Evolutionary conservation across 2,888 invertebrate species (phyloP), one percentile per base, ranked within the genome.

Genomic region (Meganola albula): DNA sequence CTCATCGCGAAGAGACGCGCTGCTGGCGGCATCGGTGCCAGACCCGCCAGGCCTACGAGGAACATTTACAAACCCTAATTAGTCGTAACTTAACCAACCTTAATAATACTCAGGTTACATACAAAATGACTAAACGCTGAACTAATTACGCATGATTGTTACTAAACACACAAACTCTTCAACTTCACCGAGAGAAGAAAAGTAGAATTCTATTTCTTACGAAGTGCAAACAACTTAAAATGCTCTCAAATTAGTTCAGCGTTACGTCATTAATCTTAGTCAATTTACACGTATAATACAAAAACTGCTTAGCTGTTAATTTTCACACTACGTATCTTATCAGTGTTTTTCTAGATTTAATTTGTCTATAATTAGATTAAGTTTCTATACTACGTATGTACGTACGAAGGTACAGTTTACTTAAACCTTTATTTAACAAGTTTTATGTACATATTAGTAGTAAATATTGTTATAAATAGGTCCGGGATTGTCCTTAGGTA

Each of bases 1-100:
- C 83, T 93, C 16, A 78, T 93, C 27, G 92, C 92, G 2, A 89
- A 92, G 26, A 84, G 93, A 50, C 89, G 93, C 64, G 84, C 92
- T 56, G 88, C 89, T 13, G 78, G 72, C 24, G 75, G 75, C 27
- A 60, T 70, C 30, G 78, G 75, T 12, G 62, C 60, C 12, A 47
- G 80, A 3, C 79, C 76, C 3, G 67, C 60, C 14, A 54, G 82
- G 27, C 79, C 79, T 23, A 74, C 70, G 1, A 46, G 80, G 12
- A 71, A 73, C 34, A 65, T 52, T 31, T 57, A 55, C 39, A 54
- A 42, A 38, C 63, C 58, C 33, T 65, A 66, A 60, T 70, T n/a
- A n/a, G n/a, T n/a, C n/a, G n/a, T n/a, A n/a, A n/a, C n/a, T n/a
- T n/a, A 71, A 64, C 38, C 32, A 36, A 31, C 44, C 35, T 32